phyloP scores from a whole-genome alignment of 2,888 invertebrate genomes.

The Sinhomidia bicolor region DNA sequence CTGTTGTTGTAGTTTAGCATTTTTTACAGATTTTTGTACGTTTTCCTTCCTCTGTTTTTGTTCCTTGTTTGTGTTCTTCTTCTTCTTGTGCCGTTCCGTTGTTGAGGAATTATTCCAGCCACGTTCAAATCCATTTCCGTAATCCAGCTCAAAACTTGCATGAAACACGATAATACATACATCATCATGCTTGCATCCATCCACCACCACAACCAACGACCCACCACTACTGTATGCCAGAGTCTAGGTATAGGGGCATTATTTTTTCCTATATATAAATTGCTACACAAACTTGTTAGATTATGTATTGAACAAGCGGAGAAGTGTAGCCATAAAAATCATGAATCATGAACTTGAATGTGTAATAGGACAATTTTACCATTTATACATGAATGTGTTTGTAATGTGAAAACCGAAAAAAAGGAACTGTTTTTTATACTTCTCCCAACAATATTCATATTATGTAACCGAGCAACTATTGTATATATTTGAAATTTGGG shows the following conservation, averaged over 20 bases:
- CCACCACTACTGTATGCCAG: neutral
- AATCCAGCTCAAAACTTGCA: conserved; percentile 70
- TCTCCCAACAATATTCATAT: neutral
- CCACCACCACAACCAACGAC: neutral
- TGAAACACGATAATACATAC: conserved; percentile 52
- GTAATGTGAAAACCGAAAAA: conserved; percentile 3
- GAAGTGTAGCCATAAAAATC: conserved; percentile 24
- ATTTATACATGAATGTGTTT: conserved; percentile 12
- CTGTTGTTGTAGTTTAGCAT: conserved; percentile 23
- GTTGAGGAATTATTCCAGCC: conserved; percentile 67
- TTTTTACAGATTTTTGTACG: conserved; percentile 11
- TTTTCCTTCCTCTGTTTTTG: conserved; percentile 22
- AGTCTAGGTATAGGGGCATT: too few species aligned
- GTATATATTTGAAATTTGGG: neutral
- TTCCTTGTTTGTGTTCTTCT: conserved; percentile 17
- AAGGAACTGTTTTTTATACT: conserved; percentile 34
- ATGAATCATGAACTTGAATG: conserved; percentile 46
- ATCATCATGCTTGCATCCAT: conserved; percentile 18
- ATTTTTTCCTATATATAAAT: too few species aligned
- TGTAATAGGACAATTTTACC: neutral
- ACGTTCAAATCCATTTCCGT: conserved; percentile 74
- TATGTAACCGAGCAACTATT: neutral
- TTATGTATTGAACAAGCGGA: neutral
- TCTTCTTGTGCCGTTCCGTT: neutral
- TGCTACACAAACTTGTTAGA: neutral